Evolutionary conservation across 2,888 invertebrate genomes (phyloP).

Genomic region (Apamea epomidion): DNA sequence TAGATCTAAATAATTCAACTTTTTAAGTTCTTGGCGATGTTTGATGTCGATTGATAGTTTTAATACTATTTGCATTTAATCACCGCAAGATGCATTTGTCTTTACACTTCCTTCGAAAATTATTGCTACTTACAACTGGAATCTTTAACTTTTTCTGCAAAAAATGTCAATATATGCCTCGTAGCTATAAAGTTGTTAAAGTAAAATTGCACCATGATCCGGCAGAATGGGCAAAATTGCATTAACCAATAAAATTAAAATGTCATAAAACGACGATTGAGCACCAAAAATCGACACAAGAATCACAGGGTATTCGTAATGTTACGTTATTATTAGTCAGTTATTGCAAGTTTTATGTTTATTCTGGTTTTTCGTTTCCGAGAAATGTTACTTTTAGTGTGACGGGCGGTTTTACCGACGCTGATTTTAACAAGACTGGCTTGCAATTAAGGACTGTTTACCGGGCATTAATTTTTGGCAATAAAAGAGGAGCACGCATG

Average conservation of each 20-base stretch:
- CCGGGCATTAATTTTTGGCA: conserved; percentile 90
- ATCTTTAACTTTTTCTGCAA: conserved; percentile 56
- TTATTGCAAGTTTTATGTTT: conserved; percentile 82
- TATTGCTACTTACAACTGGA: conserved; percentile 57
- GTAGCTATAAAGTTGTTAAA: conserved; percentile 79
- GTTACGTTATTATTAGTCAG: conserved; percentile 84
- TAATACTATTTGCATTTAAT: conserved; percentile 64
- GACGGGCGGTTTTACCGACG: conserved; percentile 76
- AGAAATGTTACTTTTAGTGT: conserved; percentile 80
- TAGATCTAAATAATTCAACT: conserved; percentile 23
- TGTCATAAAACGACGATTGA: conserved; percentile 79
- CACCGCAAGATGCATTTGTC: conserved; percentile 63
- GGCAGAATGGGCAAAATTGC: conserved; percentile 60
- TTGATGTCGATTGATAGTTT: conserved; percentile 34
- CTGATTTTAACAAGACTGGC: conserved; percentile 83
- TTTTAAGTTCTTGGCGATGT: conserved; percentile 16
- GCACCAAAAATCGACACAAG: conserved; percentile 72
- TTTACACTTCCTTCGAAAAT: conserved; percentile 59
- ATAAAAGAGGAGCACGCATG: conserved; percentile 88
- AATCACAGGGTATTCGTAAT: conserved; percentile 81
- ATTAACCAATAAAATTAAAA: conserved; percentile 87
- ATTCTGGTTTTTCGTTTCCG: conserved; percentile 80
- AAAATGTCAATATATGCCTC: conserved; percentile 65
- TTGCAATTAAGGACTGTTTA: conserved; percentile 89
- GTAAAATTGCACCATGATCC: conserved; percentile 73